Conservation (phyloP, 2,888 invertebrate genomes). For the Acanthoscelides obtectus region DNA sequence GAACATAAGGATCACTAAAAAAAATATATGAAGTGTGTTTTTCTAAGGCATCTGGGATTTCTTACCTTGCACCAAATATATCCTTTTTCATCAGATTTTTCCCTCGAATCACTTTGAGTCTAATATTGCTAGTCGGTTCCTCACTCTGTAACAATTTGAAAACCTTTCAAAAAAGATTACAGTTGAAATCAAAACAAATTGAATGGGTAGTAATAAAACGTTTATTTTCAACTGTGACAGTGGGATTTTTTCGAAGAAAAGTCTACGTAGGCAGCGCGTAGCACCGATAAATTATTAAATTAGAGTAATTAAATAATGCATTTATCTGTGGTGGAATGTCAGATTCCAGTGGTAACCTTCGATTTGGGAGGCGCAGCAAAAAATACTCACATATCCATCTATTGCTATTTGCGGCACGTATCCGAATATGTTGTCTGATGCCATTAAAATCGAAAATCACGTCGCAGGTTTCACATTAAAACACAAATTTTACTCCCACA, state of each 20-base stretch:
- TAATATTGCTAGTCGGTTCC: constrained; percentile 75
- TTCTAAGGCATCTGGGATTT: not conserved
- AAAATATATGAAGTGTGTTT: not conserved
- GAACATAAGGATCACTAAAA: constrained; percentile 93
- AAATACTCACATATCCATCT: constrained; percentile 44
- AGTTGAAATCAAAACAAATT: not conserved
- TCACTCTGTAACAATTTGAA: constrained; percentile 57
- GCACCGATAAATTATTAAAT: not conserved
- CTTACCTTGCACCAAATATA: constrained; percentile 95
- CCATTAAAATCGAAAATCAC: constrained; percentile 38
- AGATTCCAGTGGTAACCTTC: not conserved
- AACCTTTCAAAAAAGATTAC: not conserved
- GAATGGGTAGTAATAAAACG: not conserved
- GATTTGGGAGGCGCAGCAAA: not conserved
- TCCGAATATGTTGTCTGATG: constrained; percentile 45
- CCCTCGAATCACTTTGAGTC: constrained; percentile 81
- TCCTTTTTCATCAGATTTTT: constrained; percentile 95
- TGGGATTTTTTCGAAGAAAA: not conserved
- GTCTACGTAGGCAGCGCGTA: not conserved
- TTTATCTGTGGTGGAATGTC: not conserved
- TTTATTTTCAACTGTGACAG: not conserved
- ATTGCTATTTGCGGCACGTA: constrained; percentile 43
- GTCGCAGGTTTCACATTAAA: constrained; percentile 19
- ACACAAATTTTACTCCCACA: constrained; percentile 18
- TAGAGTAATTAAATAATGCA: not conserved